phyloP scores from a whole-genome alignment of 2,888 invertebrate genomes.

The Lithophane socia region DNA sequence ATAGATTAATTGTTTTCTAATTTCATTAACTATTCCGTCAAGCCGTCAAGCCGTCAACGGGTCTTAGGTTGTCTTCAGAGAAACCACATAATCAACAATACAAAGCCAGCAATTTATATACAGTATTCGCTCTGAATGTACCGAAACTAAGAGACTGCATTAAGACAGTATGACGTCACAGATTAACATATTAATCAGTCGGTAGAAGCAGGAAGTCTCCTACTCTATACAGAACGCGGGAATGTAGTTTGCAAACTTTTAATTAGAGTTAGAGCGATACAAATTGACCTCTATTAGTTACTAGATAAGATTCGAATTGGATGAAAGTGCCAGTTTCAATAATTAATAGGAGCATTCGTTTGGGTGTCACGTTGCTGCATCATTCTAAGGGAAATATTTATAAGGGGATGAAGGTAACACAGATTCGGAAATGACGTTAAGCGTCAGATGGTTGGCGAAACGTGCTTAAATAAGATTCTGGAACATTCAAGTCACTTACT shows the following conservation, averaged over 20 bases:
- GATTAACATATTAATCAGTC: conserved; percentile 77
- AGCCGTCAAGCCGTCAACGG: conserved; percentile 35
- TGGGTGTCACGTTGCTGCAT: conserved; percentile 62
- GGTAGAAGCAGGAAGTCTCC: conserved; percentile 55
- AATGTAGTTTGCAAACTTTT: conserved; percentile 63
- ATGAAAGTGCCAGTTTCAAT: conserved; percentile 45
- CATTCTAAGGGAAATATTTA: conserved; percentile 60
- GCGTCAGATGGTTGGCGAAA: conserved; percentile 33
- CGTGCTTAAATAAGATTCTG: conserved; percentile 13
- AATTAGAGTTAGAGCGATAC: conserved; percentile 54
- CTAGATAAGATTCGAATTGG: conserved; percentile 44
- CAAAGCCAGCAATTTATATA: conserved; percentile 62
- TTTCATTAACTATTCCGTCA: conserved; percentile 50
- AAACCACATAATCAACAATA: conserved; percentile 52
- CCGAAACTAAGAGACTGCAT: conserved; percentile 67
- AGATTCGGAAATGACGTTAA: conserved; percentile 35
- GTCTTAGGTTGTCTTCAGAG: conserved; percentile 45
- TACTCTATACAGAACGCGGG: conserved; percentile 56
- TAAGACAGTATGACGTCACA: conserved; percentile 68
- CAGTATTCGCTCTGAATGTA: conserved; percentile 48
- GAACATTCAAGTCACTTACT: conserved; percentile 8
- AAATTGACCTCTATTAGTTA: conserved; percentile 52
- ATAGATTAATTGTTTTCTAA: conserved; percentile 45
- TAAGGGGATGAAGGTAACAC: conserved; percentile 45
- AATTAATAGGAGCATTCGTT: conserved; percentile 63